Evolutionary conservation across 2,113 vertebrate genomes (phyloP), one percentile per base, ranked within the genome.

Genomic region (Marmota flaviventris): DNA sequence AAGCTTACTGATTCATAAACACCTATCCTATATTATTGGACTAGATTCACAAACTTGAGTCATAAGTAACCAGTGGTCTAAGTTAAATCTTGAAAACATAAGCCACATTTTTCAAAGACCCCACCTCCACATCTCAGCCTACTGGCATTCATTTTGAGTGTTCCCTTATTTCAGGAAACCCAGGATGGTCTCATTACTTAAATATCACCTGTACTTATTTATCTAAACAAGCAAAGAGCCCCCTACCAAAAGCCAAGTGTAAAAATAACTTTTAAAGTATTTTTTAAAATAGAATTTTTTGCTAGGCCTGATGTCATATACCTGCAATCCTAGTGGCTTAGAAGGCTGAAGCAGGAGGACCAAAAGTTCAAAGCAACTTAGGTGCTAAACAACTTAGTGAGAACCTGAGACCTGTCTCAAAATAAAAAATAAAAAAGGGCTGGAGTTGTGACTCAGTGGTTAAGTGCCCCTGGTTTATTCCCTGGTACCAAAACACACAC

Each of bases 61-160:
- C 79, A 70, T 34, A 94, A 88, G 37, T 65, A 91, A 75, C 53
- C 83, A 97, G 25, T 86, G 63, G 22, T 79, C 34, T 69, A 75
- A 90, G 27, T 93, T 77, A 92, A 73, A n/a, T 92, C 89, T 96
- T 63, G 70, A 82, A 96, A 82, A 86, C 76, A 93, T 8, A 89
- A 81, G 75, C 56, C 34, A 53, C 53, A 72, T 94, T 95, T 96
- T 83, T 39, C 85, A 93, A 89, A 86, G 65, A 37, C 56, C 53
- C 51, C 56, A 77, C 53, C 34, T 34, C 69, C 25, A 63, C 45
- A 92, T 69, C 85, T 89, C 53, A 75, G 53, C 32, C 42, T 78
- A 70, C 87, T 65, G 34, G 63, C 56, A 39, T 72, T 89, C 85
- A 97, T 77, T 90, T 37, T 90, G 58, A 93, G 81, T 76, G 70